Evolutionary conservation across 1,140 invertebrate genomes (phyloP).

Genomic region (Cataglyphis hispanica): DNA sequence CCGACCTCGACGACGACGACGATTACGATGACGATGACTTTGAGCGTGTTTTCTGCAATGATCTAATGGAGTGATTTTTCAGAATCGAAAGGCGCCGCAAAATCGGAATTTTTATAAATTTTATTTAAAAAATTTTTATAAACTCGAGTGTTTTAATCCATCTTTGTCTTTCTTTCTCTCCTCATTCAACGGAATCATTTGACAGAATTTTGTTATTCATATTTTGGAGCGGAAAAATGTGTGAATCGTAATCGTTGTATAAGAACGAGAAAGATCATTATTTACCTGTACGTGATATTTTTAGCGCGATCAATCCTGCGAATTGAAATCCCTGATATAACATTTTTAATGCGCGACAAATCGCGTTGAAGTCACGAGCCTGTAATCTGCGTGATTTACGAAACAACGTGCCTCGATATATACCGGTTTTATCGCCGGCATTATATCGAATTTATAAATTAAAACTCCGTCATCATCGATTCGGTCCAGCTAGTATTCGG

Average conservation of each 20-base stretch:
- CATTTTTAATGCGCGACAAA: conserved; percentile 9
- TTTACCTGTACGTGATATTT: conserved; percentile 1
- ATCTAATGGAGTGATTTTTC: too few species aligned
- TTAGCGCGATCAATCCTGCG: neutral
- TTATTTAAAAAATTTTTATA: too few species aligned
- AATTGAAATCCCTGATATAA: conserved; percentile 17
- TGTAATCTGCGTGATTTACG: conserved; percentile 19
- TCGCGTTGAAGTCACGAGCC: neutral
- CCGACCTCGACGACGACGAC: conserved; percentile 4
- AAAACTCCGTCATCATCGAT: conserved; percentile 28
- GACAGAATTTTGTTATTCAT: conserved; percentile 1
- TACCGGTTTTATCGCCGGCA: conserved; percentile 39
- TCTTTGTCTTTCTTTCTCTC: neutral
- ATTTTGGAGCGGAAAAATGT: neutral
- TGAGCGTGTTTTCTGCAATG: neutral
- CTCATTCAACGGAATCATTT: neutral
- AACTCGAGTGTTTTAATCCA: too few species aligned
- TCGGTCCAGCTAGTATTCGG: too few species aligned
- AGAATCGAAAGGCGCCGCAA: neutral
- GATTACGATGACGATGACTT: neutral
- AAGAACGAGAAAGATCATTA: neutral
- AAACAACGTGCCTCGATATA: conserved; percentile 21
- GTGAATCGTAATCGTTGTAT: neutral
- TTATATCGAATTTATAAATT: conserved; percentile 44
- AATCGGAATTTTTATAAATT: neutral